Percentiles rank a stretch among this genome's conserved stretches.
Evolutionary conservation across 23 tunicate species (phyloP).

Genomic region (Styela clava): DNA sequence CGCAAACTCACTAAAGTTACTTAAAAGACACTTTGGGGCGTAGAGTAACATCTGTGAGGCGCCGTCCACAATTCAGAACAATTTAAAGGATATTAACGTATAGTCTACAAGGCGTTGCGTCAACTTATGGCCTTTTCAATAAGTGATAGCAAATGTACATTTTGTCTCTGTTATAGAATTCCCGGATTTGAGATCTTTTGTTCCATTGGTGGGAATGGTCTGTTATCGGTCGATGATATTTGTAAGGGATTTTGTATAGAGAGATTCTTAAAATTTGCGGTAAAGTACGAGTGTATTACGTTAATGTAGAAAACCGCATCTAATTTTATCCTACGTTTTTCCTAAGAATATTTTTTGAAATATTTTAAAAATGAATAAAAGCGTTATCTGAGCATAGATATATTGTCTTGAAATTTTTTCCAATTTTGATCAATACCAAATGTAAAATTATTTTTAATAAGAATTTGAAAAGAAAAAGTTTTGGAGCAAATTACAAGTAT

Average conservation of each 20-base stretch:
- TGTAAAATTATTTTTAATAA: no score
- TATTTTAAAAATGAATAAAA: no score
- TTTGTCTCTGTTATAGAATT: neutral
- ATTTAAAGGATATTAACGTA: neutral
- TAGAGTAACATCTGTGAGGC: constrained; percentile 23
- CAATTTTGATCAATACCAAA: no score
- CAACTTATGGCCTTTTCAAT: neutral
- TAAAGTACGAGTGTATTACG: neutral
- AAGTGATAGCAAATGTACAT: constrained; percentile 3
- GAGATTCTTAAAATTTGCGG: neutral
- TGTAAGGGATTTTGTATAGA: neutral
- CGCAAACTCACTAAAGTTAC: constrained; percentile 15
- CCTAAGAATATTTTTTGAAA: no score
- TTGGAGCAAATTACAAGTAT: no score
- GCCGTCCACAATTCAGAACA: neutral
- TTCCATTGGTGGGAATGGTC: constrained; percentile 8
- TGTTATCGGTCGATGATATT: neutral
- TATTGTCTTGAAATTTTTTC: no score
- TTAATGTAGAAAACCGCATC: neutral
- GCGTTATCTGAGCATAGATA: no score
- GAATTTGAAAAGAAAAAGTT: no score
- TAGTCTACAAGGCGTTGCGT: neutral
- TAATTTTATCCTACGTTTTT: no score
- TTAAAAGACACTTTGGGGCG: neutral
- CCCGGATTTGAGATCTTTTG: constrained; percentile 6